Conservation (phyloP, 2,797 vertebrate species). For the Megalops cyprinoides region DNA sequence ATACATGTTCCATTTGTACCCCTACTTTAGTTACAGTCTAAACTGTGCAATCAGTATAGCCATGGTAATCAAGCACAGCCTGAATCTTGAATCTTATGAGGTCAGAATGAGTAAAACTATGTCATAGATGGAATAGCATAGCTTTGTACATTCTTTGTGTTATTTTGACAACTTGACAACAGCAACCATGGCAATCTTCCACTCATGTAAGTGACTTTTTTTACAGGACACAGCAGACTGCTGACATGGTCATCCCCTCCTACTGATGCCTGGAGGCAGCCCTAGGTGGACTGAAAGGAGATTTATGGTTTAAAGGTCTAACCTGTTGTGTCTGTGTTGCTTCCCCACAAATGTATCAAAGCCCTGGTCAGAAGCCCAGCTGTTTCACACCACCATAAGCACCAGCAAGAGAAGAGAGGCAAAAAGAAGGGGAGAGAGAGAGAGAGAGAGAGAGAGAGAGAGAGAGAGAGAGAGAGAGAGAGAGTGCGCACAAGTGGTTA, state of each 20-base stretch:
- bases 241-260: conserved; percentile 34
- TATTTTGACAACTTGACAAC: neutral
- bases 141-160: no score
- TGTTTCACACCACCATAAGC: neutral
- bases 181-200: neutral
- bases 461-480: neutral
- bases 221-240: conserved; percentile 27
- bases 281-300: conserved; percentile 41
- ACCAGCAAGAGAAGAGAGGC: neutral
- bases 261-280: conserved; percentile 41
- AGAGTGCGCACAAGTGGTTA: no score
- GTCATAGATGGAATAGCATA: no score
- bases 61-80: no score
- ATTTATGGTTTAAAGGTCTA: conserved; percentile 34
- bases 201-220: conserved; percentile 8
- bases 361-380: conserved; percentile 44
- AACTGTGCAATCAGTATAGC: no score
- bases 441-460: conserved; percentile 11
- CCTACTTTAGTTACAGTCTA: no score
- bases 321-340: conserved; percentile 42
- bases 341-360: conserved; percentile 31
- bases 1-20: no score
- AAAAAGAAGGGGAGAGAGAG: neutral
- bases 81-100: neutral
- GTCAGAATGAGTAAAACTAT: neutral